Evolutionary conservation across 64 coral and sea anemone species (phyloP), one percentile per base, ranked within the genome.

Genomic region (Dendrophyllia cribrosa): DNA sequence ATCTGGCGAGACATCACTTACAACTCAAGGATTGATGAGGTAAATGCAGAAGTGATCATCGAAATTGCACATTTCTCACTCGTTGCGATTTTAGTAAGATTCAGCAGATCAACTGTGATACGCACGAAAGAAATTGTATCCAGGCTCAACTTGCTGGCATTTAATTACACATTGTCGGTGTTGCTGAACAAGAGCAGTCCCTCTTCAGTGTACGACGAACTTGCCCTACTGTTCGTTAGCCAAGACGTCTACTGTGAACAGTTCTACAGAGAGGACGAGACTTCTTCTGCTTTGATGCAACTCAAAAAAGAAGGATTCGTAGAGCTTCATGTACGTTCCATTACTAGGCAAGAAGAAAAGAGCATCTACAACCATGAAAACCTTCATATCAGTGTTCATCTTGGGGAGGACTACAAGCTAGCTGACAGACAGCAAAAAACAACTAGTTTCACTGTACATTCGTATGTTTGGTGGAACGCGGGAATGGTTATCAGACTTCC

Each of bases 331-430:
- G 85, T 87, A 3, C n/a, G 58, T 5, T 64, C 58, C 3, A 78
- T 77, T 20, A 43, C 49, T 20, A 47, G 20, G 22, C 23, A 22
- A 6, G 17, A 66, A 1, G 59, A 76, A 51, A 23, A 79, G 16
- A 23, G 58, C 49, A 62, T 90, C 22, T 90, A n/a, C 61, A 63
- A 90, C 63, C 23, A 68, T 45, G 88, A 90, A 90, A 46, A 26
- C 15, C 46, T 90, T 21, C 49, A 79, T 43, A 22, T 90, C 20
- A 50, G 20, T 19, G 25, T 90, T 20, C 50, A 58, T 15, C 64
- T 90, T 48, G 88, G 88, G 64, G 48, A 75, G 21, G 88, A 90
- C 76, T 77, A 77, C 25, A 66, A 90, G 22, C 64, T 90, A 15
- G 72, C 74, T 51, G 72, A 44, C 16, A 55, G 63, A 66, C 43